Evolutionary conservation across 1,140 invertebrate species (phyloP).

Genomic region (Grapholita molesta): DNA sequence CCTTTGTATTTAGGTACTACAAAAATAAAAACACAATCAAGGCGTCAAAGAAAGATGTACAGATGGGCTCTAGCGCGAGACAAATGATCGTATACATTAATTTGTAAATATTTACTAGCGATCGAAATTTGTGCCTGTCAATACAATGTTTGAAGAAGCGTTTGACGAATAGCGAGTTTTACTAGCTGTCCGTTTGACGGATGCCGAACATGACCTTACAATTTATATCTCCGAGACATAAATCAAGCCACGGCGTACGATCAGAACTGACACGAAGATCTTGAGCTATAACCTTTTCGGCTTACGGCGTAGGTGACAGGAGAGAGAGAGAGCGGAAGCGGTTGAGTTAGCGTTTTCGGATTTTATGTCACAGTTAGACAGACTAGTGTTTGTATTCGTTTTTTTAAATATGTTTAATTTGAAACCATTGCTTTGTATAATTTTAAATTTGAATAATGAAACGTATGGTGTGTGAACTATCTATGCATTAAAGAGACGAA

Average conservation of each 20-base stretch:
- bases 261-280: conserved; percentile 64
- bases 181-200: conserved; percentile 59
- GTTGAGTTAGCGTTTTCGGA: neutral
- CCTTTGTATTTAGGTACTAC: too few relatives aligned
- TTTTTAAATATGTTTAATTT: too few relatives aligned
- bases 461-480: too few relatives aligned
- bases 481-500: too few relatives aligned
- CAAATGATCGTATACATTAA: neutral
- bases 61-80: neutral
- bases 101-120: conserved; percentile 27
- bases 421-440: too few relatives aligned
- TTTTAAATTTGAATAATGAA: too few relatives aligned
- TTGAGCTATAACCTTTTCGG: conserved; percentile 54
- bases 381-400: too few relatives aligned
- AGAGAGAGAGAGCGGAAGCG: neutral
- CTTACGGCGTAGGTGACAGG: neutral
- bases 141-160: conserved; percentile 37
- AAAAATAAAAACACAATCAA: neutral
- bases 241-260: conserved; percentile 59
- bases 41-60: neutral
- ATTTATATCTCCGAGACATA: conserved; percentile 57
- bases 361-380: too few relatives aligned
- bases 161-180: conserved; percentile 60
- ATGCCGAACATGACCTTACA: conserved; percentile 68
- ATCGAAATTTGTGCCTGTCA: conserved; percentile 32